Base-by-base conservation (phyloP, 2,113 vertebrate species). In the Paraplagusia blochii region DNA sequence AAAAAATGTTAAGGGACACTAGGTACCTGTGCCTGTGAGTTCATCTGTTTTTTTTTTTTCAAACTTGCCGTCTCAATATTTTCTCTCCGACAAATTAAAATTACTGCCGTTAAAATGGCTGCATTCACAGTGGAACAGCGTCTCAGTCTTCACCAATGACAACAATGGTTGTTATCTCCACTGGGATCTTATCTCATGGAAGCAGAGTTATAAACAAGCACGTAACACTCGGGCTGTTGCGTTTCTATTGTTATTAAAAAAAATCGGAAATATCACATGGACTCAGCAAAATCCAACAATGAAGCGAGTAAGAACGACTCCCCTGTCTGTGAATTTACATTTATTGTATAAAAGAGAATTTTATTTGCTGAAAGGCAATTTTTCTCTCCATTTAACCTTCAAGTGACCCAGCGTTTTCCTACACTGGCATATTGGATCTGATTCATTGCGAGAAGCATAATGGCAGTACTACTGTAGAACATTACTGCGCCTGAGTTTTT, bases 241-340 rank as follows among this genome's bases (percentile, higher is more conserved):
- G 58, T 63, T 83, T 80, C 76, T 74, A 81, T 84, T 80, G 76
- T 76, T 63, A 69, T n/a, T n/a, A n/a, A n/a, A 68, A 74, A 75
- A 73, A 87, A 77, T 84, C 51, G 59, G 66, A 72, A 65, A 68
- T 44, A 70, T 58, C 55, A 73, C 43, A 66, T 39, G 18, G 65
- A 56, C 61, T 83, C 86, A 85, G 83, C 79, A 77, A 19, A 77
- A 75, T 81, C 70, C 53, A 57, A 68, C 77, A 66, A 38, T 36
- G 58, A 40, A 12, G 33, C 16, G 15, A 7, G 10, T 46, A 58
- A 42, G 51, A 76, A 82, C 64, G 58, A 49, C 67, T 75, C 71
- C 58, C 50, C 35, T 68, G 46, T 74, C 60, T 54, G 39, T 63
- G 57, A 77, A 56, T 46, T 63, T 65, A 66, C 56, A 63, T 63